Evolutionary conservation across 2,797 vertebrate species (phyloP).

Genomic region (Sebastes melanostomus): DNA sequence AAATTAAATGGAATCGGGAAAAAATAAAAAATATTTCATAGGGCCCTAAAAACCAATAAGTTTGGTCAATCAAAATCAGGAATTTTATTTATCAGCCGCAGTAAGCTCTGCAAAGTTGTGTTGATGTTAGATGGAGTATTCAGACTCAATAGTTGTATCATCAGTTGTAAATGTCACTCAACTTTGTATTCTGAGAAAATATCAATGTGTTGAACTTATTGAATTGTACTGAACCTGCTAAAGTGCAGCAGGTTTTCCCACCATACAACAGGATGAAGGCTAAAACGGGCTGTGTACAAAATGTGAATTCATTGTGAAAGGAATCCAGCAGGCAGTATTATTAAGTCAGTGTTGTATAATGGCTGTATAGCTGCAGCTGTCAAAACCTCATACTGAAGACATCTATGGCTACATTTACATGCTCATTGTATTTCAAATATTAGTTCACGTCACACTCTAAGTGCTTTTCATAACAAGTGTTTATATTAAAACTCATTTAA

Average conservation of each 20-base stretch:
- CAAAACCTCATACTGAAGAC: slow-evolving; percentile 6
- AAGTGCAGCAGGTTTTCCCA: slow-evolving; percentile 9
- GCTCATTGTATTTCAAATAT: slow-evolving; percentile 24
- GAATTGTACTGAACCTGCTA: not conserved
- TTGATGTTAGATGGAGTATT: not conserved
- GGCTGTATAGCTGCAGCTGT: slow-evolving; percentile 14
- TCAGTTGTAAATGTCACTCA: slow-evolving; percentile 8
- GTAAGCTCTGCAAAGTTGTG: not conserved
- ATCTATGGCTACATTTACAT: slow-evolving; percentile 10
- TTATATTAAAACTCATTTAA: slow-evolving; percentile 7
- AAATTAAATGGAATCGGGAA: too few relatives aligned
- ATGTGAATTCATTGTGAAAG: slow-evolving; percentile 12
- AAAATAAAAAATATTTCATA: fast-evolving
- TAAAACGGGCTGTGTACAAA: slow-evolving; percentile 19
- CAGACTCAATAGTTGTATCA: not conserved
- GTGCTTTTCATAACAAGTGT: slow-evolving; percentile 16
- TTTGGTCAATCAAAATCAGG: not conserved
- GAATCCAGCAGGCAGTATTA: slow-evolving; percentile 11
- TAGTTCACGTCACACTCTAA: slow-evolving; percentile 4
- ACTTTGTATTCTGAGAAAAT: slow-evolving; percentile 10
- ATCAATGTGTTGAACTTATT: not conserved
- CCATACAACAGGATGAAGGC: not conserved
- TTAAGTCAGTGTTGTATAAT: not conserved
- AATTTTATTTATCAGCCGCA: not conserved
- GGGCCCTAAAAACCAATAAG: not conserved